Conservation (phyloP, 2,113 vertebrate genomes). For the Eulemur rufifrons region DNA sequence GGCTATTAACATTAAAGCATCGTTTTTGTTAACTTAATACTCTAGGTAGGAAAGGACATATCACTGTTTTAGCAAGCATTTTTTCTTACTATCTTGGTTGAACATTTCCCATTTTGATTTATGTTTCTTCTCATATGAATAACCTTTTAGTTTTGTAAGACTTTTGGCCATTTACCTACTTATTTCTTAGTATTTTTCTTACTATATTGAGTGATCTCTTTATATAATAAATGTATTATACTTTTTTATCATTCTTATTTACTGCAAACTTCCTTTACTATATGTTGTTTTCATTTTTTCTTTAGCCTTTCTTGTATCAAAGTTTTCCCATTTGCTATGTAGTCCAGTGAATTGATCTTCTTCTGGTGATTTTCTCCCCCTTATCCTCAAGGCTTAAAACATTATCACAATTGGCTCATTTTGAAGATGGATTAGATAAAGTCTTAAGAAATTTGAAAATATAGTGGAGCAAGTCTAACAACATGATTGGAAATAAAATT, state of each 20-base stretch:
- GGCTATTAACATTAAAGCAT: constrained; percentile 5
- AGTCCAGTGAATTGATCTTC: background rate
- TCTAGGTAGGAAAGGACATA: background rate
- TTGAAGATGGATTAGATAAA: background rate
- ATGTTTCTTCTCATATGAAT: background rate
- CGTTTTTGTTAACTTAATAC: background rate
- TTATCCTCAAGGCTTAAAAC: background rate
- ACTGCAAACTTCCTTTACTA: background rate
- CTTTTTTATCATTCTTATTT: constrained; percentile 19
- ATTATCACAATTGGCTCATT: background rate
- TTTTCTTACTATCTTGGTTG: background rate
- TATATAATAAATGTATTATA: background rate
- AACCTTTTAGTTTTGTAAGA: background rate
- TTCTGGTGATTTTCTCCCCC: background rate
- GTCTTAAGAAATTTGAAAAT: constrained; percentile 17
- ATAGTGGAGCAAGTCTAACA: background rate
- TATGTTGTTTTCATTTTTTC: background rate
- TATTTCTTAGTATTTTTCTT: constrained; percentile 10
- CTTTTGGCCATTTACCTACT: background rate
- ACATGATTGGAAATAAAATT: background rate
- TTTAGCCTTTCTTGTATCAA: background rate
- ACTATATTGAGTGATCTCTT: background rate
- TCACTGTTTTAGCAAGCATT: background rate
- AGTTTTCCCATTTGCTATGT: background rate
- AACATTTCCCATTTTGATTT: constrained; percentile 4